A percentile compares a stretch with the other conserved stretches of the same genome.
phyloP scores from a whole-genome alignment of 2,113 vertebrate genomes.

The Stomatorhinus ivindoensis region DNA sequence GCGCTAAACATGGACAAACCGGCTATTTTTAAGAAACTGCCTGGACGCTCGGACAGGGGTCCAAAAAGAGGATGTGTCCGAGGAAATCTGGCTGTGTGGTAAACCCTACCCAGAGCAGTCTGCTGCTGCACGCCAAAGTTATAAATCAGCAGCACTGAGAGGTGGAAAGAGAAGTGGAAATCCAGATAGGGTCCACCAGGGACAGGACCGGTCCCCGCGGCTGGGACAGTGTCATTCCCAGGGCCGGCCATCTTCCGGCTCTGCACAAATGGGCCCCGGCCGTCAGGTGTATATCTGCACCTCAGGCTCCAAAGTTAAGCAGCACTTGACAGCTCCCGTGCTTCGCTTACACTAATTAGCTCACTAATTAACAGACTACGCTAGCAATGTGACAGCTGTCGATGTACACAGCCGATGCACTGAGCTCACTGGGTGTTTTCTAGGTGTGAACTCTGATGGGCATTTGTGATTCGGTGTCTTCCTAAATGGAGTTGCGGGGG shows the following conservation, averaged over 20 bases:
- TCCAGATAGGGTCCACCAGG: background rate
- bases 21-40: no score
- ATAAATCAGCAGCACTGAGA: background rate
- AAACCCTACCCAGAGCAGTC: background rate
- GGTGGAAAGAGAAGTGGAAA: background rate
- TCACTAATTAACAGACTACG: background rate
- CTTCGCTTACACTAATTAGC: background rate
- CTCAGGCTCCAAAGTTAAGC: background rate
- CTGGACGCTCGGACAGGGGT: background rate
- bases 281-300: background rate
- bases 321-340: background rate
- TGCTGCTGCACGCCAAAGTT: background rate
- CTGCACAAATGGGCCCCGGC: background rate
- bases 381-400: background rate
- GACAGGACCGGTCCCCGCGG: background rate
- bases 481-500: background rate
- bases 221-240: background rate
- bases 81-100: background rate
- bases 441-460: background rate
- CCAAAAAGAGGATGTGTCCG: background rate
- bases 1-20: no score
- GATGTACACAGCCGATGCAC: background rate
- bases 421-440: background rate
- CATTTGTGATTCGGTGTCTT: background rate
- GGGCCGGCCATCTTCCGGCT: background rate